Evolutionary conservation across 2,888 invertebrate genomes (phyloP).

Genomic region (Apodemia mormo): DNA sequence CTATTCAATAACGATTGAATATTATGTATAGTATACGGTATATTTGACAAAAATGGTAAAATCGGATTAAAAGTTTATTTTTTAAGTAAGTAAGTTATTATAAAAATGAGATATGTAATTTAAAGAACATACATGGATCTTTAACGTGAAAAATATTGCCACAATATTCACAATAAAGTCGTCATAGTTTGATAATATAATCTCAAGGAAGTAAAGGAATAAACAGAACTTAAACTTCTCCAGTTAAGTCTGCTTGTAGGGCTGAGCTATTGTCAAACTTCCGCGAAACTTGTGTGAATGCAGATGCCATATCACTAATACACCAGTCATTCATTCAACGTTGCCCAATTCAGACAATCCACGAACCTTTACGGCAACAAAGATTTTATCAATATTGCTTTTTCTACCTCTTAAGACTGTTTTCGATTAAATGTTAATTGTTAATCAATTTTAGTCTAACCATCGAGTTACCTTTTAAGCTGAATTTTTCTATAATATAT

Average conservation of each 20-base stretch:
- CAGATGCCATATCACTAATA: background rate
- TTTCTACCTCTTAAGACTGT: conserved; percentile 2
- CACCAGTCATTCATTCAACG: background rate
- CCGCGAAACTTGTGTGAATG: background rate
- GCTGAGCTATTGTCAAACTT: background rate
- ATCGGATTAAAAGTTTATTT: conserved; percentile 49
- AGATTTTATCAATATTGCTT: conserved; percentile 5
- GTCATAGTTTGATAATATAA: background rate
- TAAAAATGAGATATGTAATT: conserved; percentile 72
- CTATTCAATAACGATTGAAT: conserved; percentile 30
- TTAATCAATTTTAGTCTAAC: background rate
- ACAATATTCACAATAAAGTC: conserved; percentile 3
- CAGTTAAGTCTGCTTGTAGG: background rate
- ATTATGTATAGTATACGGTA: conserved; percentile 34
- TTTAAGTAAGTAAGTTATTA: conserved; percentile 57
- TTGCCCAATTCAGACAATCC: background rate
- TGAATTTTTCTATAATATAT: conserved; percentile 4
- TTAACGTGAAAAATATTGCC: conserved; percentile 16
- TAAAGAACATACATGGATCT: conserved; percentile 19
- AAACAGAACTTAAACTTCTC: background rate
- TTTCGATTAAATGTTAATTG: background rate
- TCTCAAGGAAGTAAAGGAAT: background rate
- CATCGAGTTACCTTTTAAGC: background rate
- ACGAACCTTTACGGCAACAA: background rate
- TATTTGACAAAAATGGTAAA: conserved; percentile 51